phyloP scores from a whole-genome alignment of 2,888 invertebrate species.

The Andrena marginata region DNA sequence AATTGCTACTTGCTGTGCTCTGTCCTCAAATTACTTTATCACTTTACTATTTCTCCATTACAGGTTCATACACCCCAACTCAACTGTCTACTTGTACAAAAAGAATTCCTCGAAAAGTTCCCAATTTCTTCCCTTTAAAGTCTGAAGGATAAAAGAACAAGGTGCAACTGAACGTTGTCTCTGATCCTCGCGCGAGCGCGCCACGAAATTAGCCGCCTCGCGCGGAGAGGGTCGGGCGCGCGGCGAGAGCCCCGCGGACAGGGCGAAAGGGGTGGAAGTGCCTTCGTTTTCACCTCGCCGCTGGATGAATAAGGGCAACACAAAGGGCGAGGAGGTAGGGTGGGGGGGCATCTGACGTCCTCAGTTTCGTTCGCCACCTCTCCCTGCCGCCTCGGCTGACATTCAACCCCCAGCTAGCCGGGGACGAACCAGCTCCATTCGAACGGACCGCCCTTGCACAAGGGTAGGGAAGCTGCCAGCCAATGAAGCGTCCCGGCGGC shows the following conservation, averaged over 20 bases:
- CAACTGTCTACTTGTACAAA: too few relatives aligned
- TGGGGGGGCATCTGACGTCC: slow-evolving; percentile 60
- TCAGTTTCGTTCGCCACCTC: slow-evolving; percentile 46
- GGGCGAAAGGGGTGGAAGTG: slow-evolving; percentile 57
- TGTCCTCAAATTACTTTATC: too few relatives aligned
- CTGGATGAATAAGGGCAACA: slow-evolving; percentile 55
- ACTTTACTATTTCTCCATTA: too few relatives aligned
- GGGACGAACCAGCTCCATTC: slow-evolving; percentile 55
- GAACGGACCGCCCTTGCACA: slow-evolving; percentile 76
- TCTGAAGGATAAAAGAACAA: neutral
- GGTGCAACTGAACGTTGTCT: neutral
- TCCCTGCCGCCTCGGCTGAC: slow-evolving; percentile 52
- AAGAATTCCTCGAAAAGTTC: too few relatives aligned
- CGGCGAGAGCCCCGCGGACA: slow-evolving; percentile 26
- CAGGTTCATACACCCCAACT: too few relatives aligned
- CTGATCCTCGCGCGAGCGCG: neutral
- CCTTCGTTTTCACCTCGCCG: slow-evolving; percentile 63
- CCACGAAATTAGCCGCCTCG: slow-evolving; percentile 28
- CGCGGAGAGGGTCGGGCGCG: slow-evolving; percentile 8
- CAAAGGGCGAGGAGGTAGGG: slow-evolving; percentile 34
- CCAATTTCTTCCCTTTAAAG: too few relatives aligned
- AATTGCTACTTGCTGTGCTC: too few relatives aligned
- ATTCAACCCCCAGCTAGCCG: slow-evolving; percentile 69
- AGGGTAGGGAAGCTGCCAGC: slow-evolving; percentile 75
- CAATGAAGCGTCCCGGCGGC: slow-evolving; percentile 73